These are phyloP conservation scores for Tolypeutes matacus DNA, from an alignment of 2,797 vertebrate species.

Conservation along the genomic window DNA sequence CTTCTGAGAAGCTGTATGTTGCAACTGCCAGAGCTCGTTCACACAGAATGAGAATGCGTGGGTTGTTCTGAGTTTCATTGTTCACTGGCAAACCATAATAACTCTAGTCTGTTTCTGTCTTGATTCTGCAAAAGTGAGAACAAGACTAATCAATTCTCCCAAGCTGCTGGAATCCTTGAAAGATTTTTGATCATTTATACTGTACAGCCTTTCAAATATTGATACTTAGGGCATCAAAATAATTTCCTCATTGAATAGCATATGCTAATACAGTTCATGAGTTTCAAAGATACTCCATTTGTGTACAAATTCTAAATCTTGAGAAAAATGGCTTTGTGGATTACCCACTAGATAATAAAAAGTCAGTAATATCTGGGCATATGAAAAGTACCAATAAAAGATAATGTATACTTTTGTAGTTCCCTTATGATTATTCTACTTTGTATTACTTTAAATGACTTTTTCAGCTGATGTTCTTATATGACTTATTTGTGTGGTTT, in stretches of 20 bases:
- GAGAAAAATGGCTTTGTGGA: constrained; percentile 47
- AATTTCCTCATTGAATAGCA: constrained; percentile 34
- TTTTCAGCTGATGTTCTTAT: constrained; percentile 31
- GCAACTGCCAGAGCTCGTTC: neutral
- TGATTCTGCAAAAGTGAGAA: constrained; percentile 57
- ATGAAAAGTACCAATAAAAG: neutral
- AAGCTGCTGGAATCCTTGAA: constrained; percentile 53
- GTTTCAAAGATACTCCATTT: constrained; percentile 66
- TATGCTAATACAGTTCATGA: neutral
- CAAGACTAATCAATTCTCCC: constrained; percentile 49
- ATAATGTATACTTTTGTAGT: neutral
- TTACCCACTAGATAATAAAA: constrained; percentile 32
- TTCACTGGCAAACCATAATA: neutral
- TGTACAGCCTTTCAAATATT: constrained; percentile 18
- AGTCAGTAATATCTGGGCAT: neutral
- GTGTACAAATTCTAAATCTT: constrained; percentile 78
- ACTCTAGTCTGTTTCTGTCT: constrained; percentile 52
- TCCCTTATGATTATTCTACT: constrained; percentile 21
- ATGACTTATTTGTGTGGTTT: neutral
- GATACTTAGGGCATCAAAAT: constrained; percentile 60
- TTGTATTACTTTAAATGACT: constrained; percentile 44
- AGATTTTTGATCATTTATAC: constrained; percentile 57
- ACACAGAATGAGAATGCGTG: neutral
- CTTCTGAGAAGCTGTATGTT: constrained; percentile 46
- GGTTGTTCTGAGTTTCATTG: constrained; percentile 52